A percentile compares a stretch with the other conserved stretches of the same genome.
phyloP scores from a whole-genome alignment of 2,113 vertebrate species.

The Hirundichthys speculiger region DNA sequence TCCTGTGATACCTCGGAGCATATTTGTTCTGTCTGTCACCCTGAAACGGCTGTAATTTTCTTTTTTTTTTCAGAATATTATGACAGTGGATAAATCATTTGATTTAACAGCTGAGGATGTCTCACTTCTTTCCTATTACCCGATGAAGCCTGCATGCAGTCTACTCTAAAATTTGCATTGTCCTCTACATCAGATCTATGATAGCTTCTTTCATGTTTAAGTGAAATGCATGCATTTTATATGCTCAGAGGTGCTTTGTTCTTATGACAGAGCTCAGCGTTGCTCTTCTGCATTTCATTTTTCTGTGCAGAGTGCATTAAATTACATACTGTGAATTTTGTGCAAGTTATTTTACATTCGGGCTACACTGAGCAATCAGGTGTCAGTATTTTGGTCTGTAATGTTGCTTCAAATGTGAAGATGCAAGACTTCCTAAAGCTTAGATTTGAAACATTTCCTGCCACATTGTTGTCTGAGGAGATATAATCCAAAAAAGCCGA shows the following conservation, averaged over 20 bases:
- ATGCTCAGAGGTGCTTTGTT: conserved; percentile 35
- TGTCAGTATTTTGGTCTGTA: conserved; percentile 22
- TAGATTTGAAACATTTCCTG: conserved; percentile 16
- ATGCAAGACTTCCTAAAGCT: conserved; percentile 22
- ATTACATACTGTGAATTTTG: conserved; percentile 39
- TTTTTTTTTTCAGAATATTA: conserved; percentile 4
- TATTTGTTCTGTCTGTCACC: background rate
- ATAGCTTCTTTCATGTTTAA: conserved; percentile 48
- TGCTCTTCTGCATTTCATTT: conserved; percentile 25
- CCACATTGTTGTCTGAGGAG: conserved; percentile 23
- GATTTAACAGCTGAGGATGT: conserved; percentile 26
- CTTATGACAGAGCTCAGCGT: conserved; percentile 23
- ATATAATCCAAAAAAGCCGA: conserved; percentile 14
- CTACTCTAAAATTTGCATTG: conserved; percentile 49
- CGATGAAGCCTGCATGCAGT: conserved; percentile 53
- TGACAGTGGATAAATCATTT: conserved; percentile 7
- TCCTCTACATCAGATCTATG: conserved; percentile 31
- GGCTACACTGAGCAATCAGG: conserved; percentile 21
- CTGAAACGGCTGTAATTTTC: background rate
- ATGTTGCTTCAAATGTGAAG: conserved; percentile 31
- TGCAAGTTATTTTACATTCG: conserved; percentile 20
- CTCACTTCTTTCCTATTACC: conserved; percentile 12
- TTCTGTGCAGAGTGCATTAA: conserved; percentile 29
- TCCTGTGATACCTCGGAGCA: background rate
- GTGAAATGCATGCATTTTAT: conserved; percentile 72